Evolutionary conservation across 2,113 vertebrate species (phyloP).

Genomic region (Geothlypis trichas): DNA sequence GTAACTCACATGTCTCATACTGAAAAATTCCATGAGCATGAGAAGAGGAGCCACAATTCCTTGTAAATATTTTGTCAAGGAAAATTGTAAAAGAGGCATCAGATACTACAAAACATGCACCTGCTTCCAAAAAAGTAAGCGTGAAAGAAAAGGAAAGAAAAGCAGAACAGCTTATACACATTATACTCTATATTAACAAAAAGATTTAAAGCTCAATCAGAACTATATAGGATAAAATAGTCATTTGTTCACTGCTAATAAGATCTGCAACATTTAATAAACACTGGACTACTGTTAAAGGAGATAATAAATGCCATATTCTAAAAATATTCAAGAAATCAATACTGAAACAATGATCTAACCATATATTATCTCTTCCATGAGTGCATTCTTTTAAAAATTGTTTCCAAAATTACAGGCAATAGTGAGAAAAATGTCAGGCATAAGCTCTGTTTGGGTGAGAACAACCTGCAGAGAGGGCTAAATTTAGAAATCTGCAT

Average conservation of each 20-base stretch:
- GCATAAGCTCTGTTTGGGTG: background rate
- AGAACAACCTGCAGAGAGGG: background rate
- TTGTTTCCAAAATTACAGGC: background rate
- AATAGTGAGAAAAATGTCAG: background rate
- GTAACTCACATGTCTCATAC: background rate
- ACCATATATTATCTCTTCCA: background rate
- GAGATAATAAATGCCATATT: background rate
- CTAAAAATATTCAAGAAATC: background rate
- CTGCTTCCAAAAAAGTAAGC: background rate
- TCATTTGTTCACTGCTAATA: background rate
- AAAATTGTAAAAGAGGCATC: slow-evolving; percentile 8
- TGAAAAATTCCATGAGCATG: background rate
- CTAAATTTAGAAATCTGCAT: background rate
- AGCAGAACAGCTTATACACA: rapidly evolving
- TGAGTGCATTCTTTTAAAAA: background rate
- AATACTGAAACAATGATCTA: background rate
- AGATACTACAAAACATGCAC: background rate
- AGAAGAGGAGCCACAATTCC: background rate
- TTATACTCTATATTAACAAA: background rate
- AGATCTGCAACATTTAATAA: background rate
- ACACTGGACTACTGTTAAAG: background rate
- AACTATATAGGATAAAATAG: background rate
- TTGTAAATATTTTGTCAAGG: slow-evolving; percentile 25
- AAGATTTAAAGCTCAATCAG: background rate
- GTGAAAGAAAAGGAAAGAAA: background rate